Evolutionary conservation across 2,113 vertebrate species (phyloP).

Genomic region (Ceyx margarethae): DNA sequence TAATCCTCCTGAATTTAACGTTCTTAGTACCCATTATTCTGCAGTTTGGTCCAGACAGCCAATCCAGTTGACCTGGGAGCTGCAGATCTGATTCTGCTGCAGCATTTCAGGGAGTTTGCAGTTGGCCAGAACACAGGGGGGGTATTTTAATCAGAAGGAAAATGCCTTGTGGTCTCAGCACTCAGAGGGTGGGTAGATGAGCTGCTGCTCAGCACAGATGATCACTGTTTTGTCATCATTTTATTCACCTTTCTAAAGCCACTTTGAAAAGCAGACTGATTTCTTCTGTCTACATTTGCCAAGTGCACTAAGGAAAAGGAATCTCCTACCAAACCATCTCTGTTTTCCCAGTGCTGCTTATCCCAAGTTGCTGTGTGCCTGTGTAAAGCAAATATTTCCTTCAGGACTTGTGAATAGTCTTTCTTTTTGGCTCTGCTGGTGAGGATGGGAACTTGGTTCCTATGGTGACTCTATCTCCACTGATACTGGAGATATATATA

Average conservation of each 20-base stretch:
- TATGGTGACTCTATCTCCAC: not conserved
- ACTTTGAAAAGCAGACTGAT: not conserved
- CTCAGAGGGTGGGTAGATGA: not conserved
- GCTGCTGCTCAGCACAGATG: not conserved
- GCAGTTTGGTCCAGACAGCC: not conserved
- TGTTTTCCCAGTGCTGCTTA: not conserved
- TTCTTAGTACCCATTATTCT: not conserved
- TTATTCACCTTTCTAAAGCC: not conserved
- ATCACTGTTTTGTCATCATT: not conserved
- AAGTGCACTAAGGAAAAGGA: not conserved
- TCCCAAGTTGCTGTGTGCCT: not conserved
- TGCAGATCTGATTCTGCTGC: not conserved
- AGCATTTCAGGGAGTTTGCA: not conserved
- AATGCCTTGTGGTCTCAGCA: not conserved
- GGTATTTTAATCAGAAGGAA: not conserved
- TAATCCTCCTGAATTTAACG: not conserved
- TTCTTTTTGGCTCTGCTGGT: not conserved
- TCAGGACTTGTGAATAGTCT: not conserved
- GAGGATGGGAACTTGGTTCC: not conserved
- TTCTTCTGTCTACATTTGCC: constrained; percentile 7
- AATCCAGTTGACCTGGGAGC: not conserved
- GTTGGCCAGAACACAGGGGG: not conserved
- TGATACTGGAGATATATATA: not conserved
- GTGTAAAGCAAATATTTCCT: constrained; percentile 1
- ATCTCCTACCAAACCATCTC: not conserved